Conservation (phyloP, 2,888 invertebrate genomes). For the Branchellion lobata region DNA sequence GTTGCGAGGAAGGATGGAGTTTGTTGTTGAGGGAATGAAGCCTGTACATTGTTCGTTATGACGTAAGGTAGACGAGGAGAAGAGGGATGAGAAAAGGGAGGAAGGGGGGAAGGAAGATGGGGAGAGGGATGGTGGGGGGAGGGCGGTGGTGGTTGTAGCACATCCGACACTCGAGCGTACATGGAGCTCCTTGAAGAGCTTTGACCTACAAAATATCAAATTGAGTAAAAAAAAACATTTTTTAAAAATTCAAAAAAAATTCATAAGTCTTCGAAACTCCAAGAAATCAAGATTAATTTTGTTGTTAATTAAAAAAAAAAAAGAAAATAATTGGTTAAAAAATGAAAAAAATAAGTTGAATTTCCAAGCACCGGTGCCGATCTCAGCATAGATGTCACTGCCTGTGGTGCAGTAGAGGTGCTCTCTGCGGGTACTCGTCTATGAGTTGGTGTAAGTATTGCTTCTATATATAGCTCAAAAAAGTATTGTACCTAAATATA, state of each 20-base stretch:
- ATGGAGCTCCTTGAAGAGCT: constrained; percentile 37
- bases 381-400: constrained; percentile 45
- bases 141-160: constrained; percentile 12
- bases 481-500: too few species aligned
- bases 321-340: not conserved
- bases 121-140: not conserved
- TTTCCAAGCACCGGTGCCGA: constrained; percentile 41
- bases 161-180: constrained; percentile 33
- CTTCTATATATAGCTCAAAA: too few species aligned
- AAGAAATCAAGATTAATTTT: not conserved
- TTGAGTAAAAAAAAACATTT: constrained; percentile 8
- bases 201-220: constrained; percentile 5
- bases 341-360: not conserved
- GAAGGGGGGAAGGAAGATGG: not conserved
- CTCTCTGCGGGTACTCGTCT: not conserved
- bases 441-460: not conserved
- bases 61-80: not conserved
- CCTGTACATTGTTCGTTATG: too few species aligned
- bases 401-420: constrained; percentile 43
- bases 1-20: not conserved
- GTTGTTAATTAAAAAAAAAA: not conserved
- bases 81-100: not conserved
- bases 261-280: not conserved
- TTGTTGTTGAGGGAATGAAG: not conserved
- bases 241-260: constrained; percentile 16